Conservation (phyloP, 1,140 invertebrate species). For the Drosophila teissieri region DNA sequence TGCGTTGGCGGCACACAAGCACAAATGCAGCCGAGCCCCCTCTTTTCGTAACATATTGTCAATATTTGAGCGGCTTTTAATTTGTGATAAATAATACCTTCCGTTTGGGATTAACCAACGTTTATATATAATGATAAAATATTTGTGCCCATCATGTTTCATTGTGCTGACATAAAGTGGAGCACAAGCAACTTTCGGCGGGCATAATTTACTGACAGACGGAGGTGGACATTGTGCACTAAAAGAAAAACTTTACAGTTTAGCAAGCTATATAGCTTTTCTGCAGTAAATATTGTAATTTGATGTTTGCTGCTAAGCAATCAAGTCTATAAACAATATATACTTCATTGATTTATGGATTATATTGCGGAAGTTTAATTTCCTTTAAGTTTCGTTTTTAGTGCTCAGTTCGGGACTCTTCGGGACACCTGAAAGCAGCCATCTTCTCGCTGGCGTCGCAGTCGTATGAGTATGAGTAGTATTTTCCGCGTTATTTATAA, state of each 20-base stretch:
- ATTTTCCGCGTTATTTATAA: conserved; percentile 72
- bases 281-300: no score
- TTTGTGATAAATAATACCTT: conserved; percentile 65
- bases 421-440: conserved; percentile 20
- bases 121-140: conserved; percentile 1
- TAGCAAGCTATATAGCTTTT: no score
- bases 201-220: conserved; percentile 59
- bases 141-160: conserved; percentile 25
- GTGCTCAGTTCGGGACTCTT: conserved; percentile 3
- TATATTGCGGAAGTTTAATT: neutral
- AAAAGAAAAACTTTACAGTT: neutral
- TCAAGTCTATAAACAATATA: neutral
- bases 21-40: neutral
- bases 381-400: neutral
- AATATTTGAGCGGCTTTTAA: conserved; percentile 66
- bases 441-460: conserved; percentile 5
- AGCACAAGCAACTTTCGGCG: conserved; percentile 55
- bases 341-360: neutral
- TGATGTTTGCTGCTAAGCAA: no score
- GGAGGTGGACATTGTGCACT: conserved; percentile 23
- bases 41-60: conserved; percentile 40
- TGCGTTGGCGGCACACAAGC: conserved; percentile 6
- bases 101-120: conserved; percentile 49
- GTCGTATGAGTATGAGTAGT: conserved; percentile 62
- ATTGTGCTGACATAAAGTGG: conserved; percentile 51